These are phyloP conservation scores for Pseudomugil gertrudae DNA, from an alignment of 2,797 vertebrate species.

Conservation along the genomic window DNA sequence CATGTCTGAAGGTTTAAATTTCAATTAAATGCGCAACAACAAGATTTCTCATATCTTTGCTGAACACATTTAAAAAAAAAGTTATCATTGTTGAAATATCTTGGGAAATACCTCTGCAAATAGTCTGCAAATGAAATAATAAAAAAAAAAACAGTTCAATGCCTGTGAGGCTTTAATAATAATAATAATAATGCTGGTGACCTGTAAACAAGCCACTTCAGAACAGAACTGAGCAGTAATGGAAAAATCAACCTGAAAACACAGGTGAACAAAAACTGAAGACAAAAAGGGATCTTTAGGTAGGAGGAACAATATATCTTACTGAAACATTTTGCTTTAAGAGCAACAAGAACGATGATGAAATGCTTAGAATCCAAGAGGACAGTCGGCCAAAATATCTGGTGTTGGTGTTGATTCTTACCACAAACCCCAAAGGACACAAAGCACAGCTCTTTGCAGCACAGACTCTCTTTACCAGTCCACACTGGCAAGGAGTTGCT, in stretches of 20 bases:
- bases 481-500: too few relatives aligned
- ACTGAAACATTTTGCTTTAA: too few relatives aligned
- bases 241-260: not conserved
- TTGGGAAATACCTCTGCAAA: constrained; percentile 9
- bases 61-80: not conserved
- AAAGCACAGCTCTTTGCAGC: too few relatives aligned
- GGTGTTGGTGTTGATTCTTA: too few relatives aligned
- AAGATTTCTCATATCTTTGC: not conserved
- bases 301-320: too few relatives aligned
- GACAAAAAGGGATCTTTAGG: too few relatives aligned
- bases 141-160: not conserved
- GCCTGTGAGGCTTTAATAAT: not conserved
- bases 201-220: not conserved
- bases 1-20: not conserved
- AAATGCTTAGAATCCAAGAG: too few relatives aligned
- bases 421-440: too few relatives aligned
- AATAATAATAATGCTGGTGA: not conserved
- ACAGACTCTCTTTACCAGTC: too few relatives aligned
- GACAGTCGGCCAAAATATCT: too few relatives aligned
- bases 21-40: not conserved
- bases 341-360: too few relatives aligned
- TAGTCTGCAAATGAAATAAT: not conserved
- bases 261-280: not conserved
- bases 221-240: not conserved
- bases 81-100: constrained; percentile 35